Evolutionary conservation across 2,888 invertebrate species (phyloP).

Genomic region (Neoscelio sp.): DNA sequence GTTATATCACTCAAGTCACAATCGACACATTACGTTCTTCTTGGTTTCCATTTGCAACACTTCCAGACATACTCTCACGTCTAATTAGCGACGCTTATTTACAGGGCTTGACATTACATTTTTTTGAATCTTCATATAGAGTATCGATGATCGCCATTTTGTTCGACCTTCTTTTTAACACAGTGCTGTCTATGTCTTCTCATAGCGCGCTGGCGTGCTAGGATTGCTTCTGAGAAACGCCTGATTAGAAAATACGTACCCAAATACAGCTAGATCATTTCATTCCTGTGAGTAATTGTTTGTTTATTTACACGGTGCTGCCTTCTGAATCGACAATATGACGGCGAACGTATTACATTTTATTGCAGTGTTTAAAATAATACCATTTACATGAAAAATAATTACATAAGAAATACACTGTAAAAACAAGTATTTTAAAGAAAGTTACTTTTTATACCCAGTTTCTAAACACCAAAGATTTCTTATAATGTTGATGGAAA

Average conservation of each 20-base stretch:
- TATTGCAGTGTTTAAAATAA: conserved; percentile 5
- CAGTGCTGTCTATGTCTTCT: conserved; percentile 33
- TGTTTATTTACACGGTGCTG: conserved; percentile 54
- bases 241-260: conserved; percentile 66
- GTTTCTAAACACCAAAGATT: no score
- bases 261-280: conserved; percentile 63
- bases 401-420: no score
- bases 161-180: conserved; percentile 46
- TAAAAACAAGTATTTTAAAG: no score
- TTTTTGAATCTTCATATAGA: conserved; percentile 43
- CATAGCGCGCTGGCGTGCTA: conserved; percentile 58
- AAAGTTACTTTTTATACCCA: no score
- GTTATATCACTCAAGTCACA: conserved; percentile 65
- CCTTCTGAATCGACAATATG: conserved; percentile 47
- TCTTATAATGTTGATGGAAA: no score
- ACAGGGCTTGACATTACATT: conserved; percentile 56
- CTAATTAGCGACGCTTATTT: conserved; percentile 63
- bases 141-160: conserved; percentile 57
- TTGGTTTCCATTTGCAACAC: conserved; percentile 15
- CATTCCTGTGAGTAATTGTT: conserved; percentile 48
- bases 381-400: neutral
- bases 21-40: conserved; percentile 48
- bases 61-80: conserved; percentile 42
- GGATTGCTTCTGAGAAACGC: conserved; percentile 61
- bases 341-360: conserved; percentile 24